Conservation (phyloP, 1,140 invertebrate species). For the Temnothorax curvispinosus region DNA sequence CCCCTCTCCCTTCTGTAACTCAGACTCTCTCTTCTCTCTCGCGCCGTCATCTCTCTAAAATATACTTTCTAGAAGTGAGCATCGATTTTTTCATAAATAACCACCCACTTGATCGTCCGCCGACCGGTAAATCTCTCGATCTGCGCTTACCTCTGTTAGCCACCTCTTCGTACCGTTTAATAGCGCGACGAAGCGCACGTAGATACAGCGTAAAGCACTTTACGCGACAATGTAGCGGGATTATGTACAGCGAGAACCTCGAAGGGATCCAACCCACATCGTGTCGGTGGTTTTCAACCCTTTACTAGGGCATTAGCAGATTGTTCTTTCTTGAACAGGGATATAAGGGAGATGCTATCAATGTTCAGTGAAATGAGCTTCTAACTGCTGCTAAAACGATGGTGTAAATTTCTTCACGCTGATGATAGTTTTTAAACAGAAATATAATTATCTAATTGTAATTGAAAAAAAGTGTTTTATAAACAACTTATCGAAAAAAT, state of each 20-base stretch:
- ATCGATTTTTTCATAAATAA: slow-evolving; percentile 79
- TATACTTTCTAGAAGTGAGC: slow-evolving; percentile 69
- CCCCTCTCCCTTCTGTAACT: not conserved
- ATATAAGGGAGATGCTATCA: not conserved
- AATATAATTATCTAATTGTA: not conserved
- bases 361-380: not conserved
- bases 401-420: not conserved
- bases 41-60: slow-evolving; percentile 61
- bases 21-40: slow-evolving; percentile 13
- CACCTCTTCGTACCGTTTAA: slow-evolving; percentile 54
- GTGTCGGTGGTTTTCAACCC: slow-evolving; percentile 55
- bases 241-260: slow-evolving; percentile 53
- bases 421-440: not conserved
- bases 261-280: slow-evolving; percentile 30
- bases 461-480: not conserved
- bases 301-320: slow-evolving; percentile 42
- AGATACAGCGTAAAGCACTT: slow-evolving; percentile 53
- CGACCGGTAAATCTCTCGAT: slow-evolving; percentile 72
- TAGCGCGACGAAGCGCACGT: slow-evolving; percentile 42
- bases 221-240: slow-evolving; percentile 58
- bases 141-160: slow-evolving; percentile 6
- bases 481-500: not conserved
- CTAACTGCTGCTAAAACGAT: not conserved
- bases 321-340: slow-evolving; percentile 35
- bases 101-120: slow-evolving; percentile 61